phyloP scores from a whole-genome alignment of 2,888 invertebrate species.

The Drosophila mulleri region DNA sequence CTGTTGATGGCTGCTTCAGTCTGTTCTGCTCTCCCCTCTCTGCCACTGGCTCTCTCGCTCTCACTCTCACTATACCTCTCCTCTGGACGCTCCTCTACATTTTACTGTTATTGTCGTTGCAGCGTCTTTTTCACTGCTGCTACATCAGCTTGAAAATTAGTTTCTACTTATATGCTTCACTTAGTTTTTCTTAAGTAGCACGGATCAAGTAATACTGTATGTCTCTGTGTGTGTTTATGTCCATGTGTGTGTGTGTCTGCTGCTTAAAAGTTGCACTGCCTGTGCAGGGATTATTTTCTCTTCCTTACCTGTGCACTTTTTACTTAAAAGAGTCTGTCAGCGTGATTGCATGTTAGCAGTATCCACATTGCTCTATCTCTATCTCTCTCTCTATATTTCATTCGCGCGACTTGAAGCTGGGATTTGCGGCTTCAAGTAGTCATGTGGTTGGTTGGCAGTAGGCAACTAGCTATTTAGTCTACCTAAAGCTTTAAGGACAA shows the following conservation, averaged over 20 bases:
- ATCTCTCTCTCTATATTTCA: background rate
- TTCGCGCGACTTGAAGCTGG: constrained; percentile 6
- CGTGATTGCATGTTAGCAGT: constrained; percentile 72
- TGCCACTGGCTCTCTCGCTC: background rate
- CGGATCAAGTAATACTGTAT: constrained; percentile 65
- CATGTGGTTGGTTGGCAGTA: constrained; percentile 50
- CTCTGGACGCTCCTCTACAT: background rate
- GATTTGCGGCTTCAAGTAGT: constrained; percentile 61
- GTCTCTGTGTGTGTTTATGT: constrained; percentile 12
- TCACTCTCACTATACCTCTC: constrained; percentile 17
- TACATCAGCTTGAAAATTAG: constrained; percentile 79
- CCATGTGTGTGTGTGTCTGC: background rate
- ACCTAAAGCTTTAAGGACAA: constrained; percentile 1
- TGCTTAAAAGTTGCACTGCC: constrained; percentile 58
- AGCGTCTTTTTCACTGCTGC: constrained; percentile 52
- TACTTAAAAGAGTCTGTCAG: constrained; percentile 76
- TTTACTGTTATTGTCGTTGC: constrained; percentile 39
- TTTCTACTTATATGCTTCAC: constrained; percentile 80
- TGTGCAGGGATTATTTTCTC: constrained; percentile 65
- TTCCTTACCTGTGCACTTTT: constrained; percentile 69
- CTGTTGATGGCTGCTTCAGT: constrained; percentile 49
- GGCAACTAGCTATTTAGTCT: constrained; percentile 39
- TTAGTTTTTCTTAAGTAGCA: constrained; percentile 80
- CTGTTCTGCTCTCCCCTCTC: background rate
- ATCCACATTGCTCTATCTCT: constrained; percentile 11